Evolutionary conservation across 2,888 invertebrate genomes (phyloP), one percentile per base, ranked within the genome.

Genomic region (Alloplasta piceator): DNA sequence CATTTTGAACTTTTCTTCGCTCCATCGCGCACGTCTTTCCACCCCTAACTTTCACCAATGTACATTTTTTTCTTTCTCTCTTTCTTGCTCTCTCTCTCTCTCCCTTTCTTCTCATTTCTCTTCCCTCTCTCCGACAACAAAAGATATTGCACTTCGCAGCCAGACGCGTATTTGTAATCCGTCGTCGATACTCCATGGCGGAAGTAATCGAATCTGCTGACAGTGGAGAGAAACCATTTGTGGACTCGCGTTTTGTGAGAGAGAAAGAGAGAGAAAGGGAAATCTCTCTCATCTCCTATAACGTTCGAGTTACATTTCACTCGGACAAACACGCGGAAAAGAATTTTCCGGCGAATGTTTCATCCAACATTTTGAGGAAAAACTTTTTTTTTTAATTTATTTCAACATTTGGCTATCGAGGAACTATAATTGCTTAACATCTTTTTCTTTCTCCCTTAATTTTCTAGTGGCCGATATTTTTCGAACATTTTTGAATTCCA

Each of bases 161-260:
- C 76, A 68, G 76, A 63, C 68, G 58, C 46, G 38, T 43, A 80
- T 80, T 80, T 71, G 63, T 77, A 72, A 80, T 80, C 72, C 6
- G 58, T 43, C 71, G 63, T 63, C 56, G 56, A 73, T 80, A 68
- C 46, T 16, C 67, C 48, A 26, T 52, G 61, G 67, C 68, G 58
- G 61, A 68, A 77, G 68, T 80, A 76, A 80, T 80, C 63, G 80
- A 80, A 67, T 48, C 63, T 41, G 46, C 36, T 26, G 63, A 56
- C 60, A 39, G 41, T 36, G 26, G 52, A 38, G 4, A 7, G 56
- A 46, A n/a, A 68, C 50, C 26, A 14, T 56, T 16, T 14, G 7
- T 6, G 9, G 9, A 16, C 36, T 36, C 6, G 14, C 38, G 10
- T 5, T n/a, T 39, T 50, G 38, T 39, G 5, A 6, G 12, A 26